Evolutionary conservation across 2,888 invertebrate genomes (phyloP).

Genomic region (Boloria euphrosyne): DNA sequence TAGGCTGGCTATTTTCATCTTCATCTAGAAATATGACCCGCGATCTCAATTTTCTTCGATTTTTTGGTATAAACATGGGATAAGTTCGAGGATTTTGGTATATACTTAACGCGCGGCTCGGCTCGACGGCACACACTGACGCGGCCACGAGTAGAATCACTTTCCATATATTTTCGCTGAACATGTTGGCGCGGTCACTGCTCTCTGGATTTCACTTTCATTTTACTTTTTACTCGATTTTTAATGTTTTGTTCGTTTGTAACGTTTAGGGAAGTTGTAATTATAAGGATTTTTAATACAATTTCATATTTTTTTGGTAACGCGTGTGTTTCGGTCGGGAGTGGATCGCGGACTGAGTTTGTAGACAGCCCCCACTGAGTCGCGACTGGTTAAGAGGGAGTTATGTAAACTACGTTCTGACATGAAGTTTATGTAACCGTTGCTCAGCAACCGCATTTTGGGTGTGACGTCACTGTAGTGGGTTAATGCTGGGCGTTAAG

Average conservation of each 20-base stretch:
- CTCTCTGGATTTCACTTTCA: constrained; percentile 74
- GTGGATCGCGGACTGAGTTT: constrained; percentile 48
- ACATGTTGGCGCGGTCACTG: constrained; percentile 78
- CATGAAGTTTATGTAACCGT: constrained; percentile 51
- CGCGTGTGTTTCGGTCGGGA: constrained; percentile 47
- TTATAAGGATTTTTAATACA: constrained; percentile 35
- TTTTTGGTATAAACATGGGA: constrained; percentile 70
- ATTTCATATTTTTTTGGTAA: constrained; percentile 50
- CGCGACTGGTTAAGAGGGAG: constrained; percentile 37
- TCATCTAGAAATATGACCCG: constrained; percentile 70
- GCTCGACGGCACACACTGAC: constrained; percentile 65
- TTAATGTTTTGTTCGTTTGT: constrained; percentile 35
- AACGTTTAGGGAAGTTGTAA: constrained; percentile 15
- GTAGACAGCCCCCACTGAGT: constrained; percentile 44
- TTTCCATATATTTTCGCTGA: constrained; percentile 77
- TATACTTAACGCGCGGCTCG: constrained; percentile 68
- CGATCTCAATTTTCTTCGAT: constrained; percentile 54
- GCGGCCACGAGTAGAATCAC: constrained; percentile 69
- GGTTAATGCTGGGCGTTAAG: constrained; percentile 14
- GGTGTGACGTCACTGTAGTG: constrained; percentile 38
- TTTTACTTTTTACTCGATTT: constrained; percentile 50
- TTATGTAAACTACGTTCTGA: constrained; percentile 51
- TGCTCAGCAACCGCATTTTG: constrained; percentile 47
- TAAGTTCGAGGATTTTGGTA: constrained; percentile 63
- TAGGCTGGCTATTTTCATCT: constrained; percentile 61